Base-by-base conservation (phyloP, 1,140 invertebrate genomes). In the Eumeta japonica region DNA sequence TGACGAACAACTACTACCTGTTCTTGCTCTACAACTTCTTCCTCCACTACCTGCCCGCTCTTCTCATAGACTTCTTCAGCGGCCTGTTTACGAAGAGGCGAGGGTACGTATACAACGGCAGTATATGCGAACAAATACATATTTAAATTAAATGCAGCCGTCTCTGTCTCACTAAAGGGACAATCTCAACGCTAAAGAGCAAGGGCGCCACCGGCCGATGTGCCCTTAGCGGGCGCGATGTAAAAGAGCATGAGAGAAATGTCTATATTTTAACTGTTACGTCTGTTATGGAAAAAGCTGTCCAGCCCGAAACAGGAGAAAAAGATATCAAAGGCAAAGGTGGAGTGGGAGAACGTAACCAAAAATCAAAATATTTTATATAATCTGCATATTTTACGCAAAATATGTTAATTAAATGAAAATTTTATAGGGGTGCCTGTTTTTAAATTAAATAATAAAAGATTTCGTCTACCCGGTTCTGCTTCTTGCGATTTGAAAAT, bases 41-140 rank as follows among this genome's bases (percentile, higher is more conserved):
- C 37, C 51, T 85, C 3, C 87, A 89, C 48, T 77, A 81, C 34
- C 38, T 88, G 9, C 87, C 87, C 0, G 86, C 86, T 0, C 40
- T 86, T 10, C 35, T 88, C 0, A 63, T 86, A 3, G 87, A 90
- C 41, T 50, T 66, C 0, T 58, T 78, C 19, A 76, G 76, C 27
- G 35, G 78, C 1, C 62, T 85, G 20, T 55, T 78, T 2, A 84
- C 85, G n/a, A 75, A 76, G 43, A 79, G 81, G 54, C 79, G 80
- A 46, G 75, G 72, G 83, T 86, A 66, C 64, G 65, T 66, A 44
- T 39, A 7, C 12, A n/a, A n/a, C n/a, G n/a, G 20, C 7, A 24
- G n/a, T 7, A 24, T 7, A 24, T n/a, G n/a, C 7, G 20, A n/a
- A 24, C 7, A n/a, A n/a, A 7, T 24, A 24, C 20, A 24, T 24